Conservation (phyloP, 2,113 vertebrate genomes). For the Poeciliopsis prolifica region DNA sequence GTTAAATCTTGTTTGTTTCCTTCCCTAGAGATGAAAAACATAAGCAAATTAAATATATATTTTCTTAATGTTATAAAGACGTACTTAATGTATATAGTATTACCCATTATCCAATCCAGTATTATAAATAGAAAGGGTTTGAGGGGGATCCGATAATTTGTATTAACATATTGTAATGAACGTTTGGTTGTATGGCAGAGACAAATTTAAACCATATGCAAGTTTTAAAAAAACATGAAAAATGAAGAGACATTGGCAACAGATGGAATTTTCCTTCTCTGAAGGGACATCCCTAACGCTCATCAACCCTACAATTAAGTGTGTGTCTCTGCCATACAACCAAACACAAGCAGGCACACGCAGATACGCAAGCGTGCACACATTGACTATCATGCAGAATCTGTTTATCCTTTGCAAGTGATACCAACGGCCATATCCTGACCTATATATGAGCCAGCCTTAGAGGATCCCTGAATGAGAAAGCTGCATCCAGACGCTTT, state of each 20-base stretch:
- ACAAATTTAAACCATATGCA: constrained; percentile 43
- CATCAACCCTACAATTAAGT: constrained; percentile 60
- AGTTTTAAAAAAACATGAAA: constrained; percentile 61
- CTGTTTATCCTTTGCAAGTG: constrained; percentile 46
- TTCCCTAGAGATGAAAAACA: not conserved
- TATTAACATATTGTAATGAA: constrained; percentile 41
- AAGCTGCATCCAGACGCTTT: constrained; percentile 61
- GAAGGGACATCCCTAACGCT: constrained; percentile 50
- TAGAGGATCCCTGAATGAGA: constrained; percentile 46
- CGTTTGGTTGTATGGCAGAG: constrained; percentile 7
- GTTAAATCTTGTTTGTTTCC: not conserved
- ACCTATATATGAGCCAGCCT: constrained; percentile 66
- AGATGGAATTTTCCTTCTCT: constrained; percentile 66
- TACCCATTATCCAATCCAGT: not conserved
- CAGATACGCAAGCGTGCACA: constrained; percentile 8
- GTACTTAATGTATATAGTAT: not conserved
- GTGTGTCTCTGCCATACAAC: constrained; percentile 16
- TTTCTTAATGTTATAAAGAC: not conserved
- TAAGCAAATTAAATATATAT: not conserved
- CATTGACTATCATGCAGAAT: constrained; percentile 23
- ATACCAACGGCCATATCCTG: constrained; percentile 64
- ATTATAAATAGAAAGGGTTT: constrained; percentile 5
- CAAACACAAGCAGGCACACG: constrained; percentile 3
- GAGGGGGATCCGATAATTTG: constrained; percentile 13
- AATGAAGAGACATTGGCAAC: constrained; percentile 61